Base-by-base conservation (phyloP, 2,113 vertebrate species). In the Istiophorus platypterus region DNA sequence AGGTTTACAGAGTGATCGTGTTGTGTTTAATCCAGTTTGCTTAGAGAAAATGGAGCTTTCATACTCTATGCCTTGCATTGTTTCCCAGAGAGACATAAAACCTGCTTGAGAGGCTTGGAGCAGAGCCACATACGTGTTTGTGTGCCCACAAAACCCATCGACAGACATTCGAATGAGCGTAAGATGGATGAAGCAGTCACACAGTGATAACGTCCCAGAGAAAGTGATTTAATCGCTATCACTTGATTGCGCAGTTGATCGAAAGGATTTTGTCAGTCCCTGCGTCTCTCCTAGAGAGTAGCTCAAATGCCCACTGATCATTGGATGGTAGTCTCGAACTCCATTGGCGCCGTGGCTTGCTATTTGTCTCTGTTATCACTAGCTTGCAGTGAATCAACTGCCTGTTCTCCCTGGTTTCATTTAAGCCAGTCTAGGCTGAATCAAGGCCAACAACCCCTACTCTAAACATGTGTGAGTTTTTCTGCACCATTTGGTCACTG, bases 191-290 rank as follows among this genome's bases (percentile, higher is more conserved):
- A 92, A 83, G 63, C 72, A 27, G 56, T 88, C 81, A 27, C 75
- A 87, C 68, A 57, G 54, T 42, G 73, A 89, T 78, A 84, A 87
- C 72, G 66, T 89, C 82, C 87, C 72, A 68, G 69, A 80, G 82
- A 88, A 89, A 84, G 86, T 72, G 85, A 93, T 93, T 92, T 91
- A 90, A 93, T 92, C 84, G 29, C 81, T 86, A 89, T 91, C 90
- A 79, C 90, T 89, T 82, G 88, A 93, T 92, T 92, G 82, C 85
- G 83, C 85, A 61, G 72, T 80, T 81, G 89, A 93, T 93, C 61
- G 78, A 93, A 81, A 86, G 76, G 84, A 80, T 81, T 91, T 72
- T 76, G 87, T 91, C 74, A 29, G 75, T 76, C 68, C 64, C 72
- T 29, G n/a, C 29, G 57, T 73, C 76, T 87, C 67, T 76, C 67